Conservation (phyloP, 2,888 invertebrate genomes). For the Maniola hyperantus region DNA sequence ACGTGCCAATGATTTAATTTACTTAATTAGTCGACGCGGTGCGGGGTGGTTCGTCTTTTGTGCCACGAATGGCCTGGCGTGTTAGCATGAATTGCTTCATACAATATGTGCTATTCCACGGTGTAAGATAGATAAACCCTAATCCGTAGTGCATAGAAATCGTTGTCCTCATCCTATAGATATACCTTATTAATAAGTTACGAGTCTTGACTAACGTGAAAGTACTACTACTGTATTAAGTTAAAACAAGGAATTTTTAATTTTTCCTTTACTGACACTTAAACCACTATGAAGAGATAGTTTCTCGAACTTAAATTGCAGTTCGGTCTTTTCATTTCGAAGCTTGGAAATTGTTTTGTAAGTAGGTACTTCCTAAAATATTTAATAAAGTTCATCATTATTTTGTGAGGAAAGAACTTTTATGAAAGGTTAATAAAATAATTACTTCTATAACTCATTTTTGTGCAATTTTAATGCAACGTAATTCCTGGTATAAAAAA, state of each 20-base stretch:
- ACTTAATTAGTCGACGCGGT: too few species aligned
- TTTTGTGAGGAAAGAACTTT: background rate
- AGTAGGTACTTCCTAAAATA: background rate
- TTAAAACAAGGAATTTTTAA: background rate
- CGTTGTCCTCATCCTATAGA: too few species aligned
- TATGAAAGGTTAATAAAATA: background rate
- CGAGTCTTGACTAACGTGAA: background rate
- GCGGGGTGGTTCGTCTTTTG: too few species aligned
- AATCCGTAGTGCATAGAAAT: too few species aligned
- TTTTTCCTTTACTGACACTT: background rate
- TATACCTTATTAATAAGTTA: too few species aligned
- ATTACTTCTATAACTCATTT: background rate
- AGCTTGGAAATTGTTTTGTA: background rate
- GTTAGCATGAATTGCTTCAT: background rate
- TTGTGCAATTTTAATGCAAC: background rate
- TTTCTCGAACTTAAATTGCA: conserved; percentile 3
- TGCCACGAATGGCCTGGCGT: too few species aligned
- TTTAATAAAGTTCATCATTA: background rate
- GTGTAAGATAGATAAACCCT: too few species aligned
- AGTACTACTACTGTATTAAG: background rate
- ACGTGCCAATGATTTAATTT: too few species aligned
- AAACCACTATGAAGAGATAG: background rate
- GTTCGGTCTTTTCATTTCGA: background rate
- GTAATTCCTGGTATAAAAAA: background rate
- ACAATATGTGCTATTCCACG: too few species aligned